Base-by-base conservation (phyloP, 1,140 invertebrate genomes). In the Drosophila pandora region DNA sequence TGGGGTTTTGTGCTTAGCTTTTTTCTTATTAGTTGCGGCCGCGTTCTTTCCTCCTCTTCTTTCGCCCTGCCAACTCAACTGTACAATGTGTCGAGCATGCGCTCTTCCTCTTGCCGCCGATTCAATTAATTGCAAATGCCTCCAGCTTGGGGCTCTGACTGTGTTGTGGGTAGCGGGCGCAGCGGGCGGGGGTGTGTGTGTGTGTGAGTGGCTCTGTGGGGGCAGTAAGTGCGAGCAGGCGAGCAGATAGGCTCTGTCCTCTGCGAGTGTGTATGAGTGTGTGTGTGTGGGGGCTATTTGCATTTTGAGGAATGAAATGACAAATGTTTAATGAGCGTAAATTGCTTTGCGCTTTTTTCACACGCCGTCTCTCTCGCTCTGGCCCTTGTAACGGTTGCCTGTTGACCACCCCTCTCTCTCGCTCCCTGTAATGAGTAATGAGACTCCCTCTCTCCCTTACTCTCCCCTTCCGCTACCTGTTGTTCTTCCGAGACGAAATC, bases 271-370 rank as follows among this genome's bases (percentile, higher is more conserved):
- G 7, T 58, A 53, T 59, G 43, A 59, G 28, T 60, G 47, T 61
- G 7, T 58, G 56, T 58, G 49, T 60, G 50, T 55, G 25, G 23
- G 6, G 17, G 28, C 60, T 65, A 61, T 49, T 59, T 79, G 50
- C 72, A 78, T 82, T 88, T 78, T 67, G 64, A 61, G 76, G 81
- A 87, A 47, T 23, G 43, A 22, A 67, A 82, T 87, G 79, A 87
- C 74, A 87, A 88, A 87, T 88, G 70, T 61, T 79, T 87, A 88
- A 85, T 85, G 74, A 85, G 82, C 74, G 77, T 82, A 87, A 87
- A 82, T 85, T 87, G 75, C 78, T 77, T 69, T 85, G 78, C 83
- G 82, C 78, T 80, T 80, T 81, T 54, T 54, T 55, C 53, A 21
- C 54, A 17, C 60, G n/a, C 41, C 39, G 37, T 54, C 73, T 49